Evolutionary conservation across 2,113 vertebrate species (phyloP).

Genomic region (Cynopterus brachyotis): DNA sequence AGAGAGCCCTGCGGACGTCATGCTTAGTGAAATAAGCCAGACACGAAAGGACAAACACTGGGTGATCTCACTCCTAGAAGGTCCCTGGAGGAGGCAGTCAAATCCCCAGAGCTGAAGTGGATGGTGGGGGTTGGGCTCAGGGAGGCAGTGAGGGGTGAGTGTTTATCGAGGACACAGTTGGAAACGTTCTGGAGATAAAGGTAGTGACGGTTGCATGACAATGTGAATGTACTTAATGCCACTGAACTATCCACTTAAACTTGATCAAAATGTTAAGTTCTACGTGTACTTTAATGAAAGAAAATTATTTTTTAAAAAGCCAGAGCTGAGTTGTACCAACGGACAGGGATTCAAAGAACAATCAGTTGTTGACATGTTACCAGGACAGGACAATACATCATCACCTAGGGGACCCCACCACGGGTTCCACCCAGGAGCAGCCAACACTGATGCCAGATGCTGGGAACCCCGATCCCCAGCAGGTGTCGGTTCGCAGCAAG

Average conservation of each 20-base stretch:
- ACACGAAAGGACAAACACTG: background rate
- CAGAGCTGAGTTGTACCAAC: background rate
- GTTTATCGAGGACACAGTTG: background rate
- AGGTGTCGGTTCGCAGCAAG: background rate
- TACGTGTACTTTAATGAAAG: background rate
- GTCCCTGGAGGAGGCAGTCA: background rate
- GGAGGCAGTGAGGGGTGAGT: fast-evolving
- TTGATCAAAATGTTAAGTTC: background rate
- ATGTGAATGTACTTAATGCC: too few species aligned
- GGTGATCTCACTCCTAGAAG: background rate
- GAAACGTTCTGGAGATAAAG: background rate
- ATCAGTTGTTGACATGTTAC: background rate
- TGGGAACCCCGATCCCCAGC: background rate
- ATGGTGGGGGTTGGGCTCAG: background rate
- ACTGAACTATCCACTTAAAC: background rate
- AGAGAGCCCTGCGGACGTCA: background rate
- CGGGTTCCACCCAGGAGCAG: background rate
- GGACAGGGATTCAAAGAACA: background rate
- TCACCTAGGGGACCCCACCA: background rate
- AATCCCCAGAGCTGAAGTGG: background rate
- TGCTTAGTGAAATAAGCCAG: background rate
- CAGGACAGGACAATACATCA: background rate
- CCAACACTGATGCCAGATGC: background rate
- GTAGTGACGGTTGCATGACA: background rate
- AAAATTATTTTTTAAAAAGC: background rate